A percentile compares a stretch with the other conserved stretches of the same genome.
phyloP scores from a whole-genome alignment of 2,888 invertebrate species.

The Deilephila porcellus region DNA sequence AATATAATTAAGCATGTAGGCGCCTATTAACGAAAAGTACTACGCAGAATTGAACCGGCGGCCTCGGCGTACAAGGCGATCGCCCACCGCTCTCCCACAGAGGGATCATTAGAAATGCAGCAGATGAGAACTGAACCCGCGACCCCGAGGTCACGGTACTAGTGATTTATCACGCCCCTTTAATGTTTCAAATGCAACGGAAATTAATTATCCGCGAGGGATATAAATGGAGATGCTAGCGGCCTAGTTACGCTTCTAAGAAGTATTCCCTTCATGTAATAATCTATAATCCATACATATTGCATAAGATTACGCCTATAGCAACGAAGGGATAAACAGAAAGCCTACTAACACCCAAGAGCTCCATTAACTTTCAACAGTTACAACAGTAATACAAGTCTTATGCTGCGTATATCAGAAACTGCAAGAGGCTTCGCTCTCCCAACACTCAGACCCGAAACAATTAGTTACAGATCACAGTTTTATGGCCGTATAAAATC shows the following conservation, averaged over 20 bases:
- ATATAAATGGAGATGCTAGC: conserved; percentile 12
- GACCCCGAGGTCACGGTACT: conserved; percentile 23
- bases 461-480: too few species aligned
- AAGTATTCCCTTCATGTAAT: too few species aligned
- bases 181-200: conserved; percentile 10
- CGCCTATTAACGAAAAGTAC: not conserved
- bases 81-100: conserved; percentile 23
- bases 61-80: conserved; percentile 18
- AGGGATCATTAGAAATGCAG: not conserved
- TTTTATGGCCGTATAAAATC: too few species aligned
- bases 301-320: too few species aligned
- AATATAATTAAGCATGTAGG: not conserved
- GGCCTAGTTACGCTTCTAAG: not conserved
- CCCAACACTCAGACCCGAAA: not conserved
- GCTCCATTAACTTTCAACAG: too few species aligned
- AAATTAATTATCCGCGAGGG: not conserved
- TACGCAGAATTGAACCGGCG: not conserved
- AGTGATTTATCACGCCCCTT: conserved; percentile 19
- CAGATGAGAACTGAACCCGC: conserved; percentile 2
- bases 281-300: too few species aligned
- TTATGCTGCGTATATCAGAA: too few species aligned
- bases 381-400: too few species aligned
- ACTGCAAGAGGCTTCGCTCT: too few species aligned
- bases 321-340: too few species aligned
- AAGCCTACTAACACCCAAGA: too few species aligned